Conservation (phyloP, 2,113 vertebrate genomes). For the Motacilla tschutschensis region DNA sequence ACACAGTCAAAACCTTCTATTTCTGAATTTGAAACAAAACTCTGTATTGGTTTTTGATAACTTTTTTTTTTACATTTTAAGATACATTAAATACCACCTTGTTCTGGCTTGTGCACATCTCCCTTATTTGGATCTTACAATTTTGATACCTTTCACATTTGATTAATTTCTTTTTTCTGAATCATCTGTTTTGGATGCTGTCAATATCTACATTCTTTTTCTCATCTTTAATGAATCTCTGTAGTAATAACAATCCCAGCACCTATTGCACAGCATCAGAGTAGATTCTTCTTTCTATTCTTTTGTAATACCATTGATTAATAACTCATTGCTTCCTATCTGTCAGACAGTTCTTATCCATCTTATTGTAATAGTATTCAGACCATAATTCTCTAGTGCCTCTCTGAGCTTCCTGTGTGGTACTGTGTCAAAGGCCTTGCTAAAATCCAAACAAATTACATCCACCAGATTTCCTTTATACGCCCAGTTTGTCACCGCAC, state of each 20-base stretch:
- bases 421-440: constrained; percentile 56
- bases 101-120: not conserved
- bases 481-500: constrained; percentile 42
- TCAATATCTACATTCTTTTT: constrained; percentile 26
- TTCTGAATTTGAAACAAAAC: not conserved
- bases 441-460: constrained; percentile 72
- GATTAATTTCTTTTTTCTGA: constrained; percentile 8
- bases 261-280: not conserved
- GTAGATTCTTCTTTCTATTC: constrained; percentile 33
- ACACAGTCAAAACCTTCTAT: not conserved
- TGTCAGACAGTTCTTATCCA: constrained; percentile 49
- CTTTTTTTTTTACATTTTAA: not conserved
- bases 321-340: constrained; percentile 50
- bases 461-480: constrained; percentile 56
- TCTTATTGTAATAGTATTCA: constrained; percentile 30
- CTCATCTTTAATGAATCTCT: constrained; percentile 18
- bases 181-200: not conserved
- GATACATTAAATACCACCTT: not conserved
- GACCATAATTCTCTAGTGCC: constrained; percentile 37
- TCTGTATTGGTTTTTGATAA: not conserved
- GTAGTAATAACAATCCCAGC: constrained; percentile 23
- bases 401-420: constrained; percentile 60
- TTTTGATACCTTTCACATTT: not conserved
- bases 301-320: constrained; percentile 63
- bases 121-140: constrained; percentile 1